Base-by-base conservation (phyloP, 1,140 invertebrate species). In the Zaprionus capensis region DNA sequence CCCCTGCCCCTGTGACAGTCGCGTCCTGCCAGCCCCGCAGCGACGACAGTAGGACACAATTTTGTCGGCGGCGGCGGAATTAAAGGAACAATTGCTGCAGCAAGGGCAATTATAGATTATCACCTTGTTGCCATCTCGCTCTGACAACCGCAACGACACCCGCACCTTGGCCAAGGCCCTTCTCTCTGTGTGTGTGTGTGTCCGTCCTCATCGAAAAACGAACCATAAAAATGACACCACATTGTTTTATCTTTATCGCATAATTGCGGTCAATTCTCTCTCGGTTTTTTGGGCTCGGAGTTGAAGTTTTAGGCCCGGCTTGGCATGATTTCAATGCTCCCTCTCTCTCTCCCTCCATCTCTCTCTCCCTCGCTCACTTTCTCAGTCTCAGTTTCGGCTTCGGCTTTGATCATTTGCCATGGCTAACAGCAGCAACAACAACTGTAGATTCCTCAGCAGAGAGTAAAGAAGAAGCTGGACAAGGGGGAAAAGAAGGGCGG, bases 241-340 rank as follows among this genome's bases (percentile, higher is more conserved):
- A 88, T 88, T 88, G 85, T 88, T 90, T 88, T 88, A 88, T 88
- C 85, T 88, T 90, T 79, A 88, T 90, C 85, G 84, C 84, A 90
- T 88, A 88, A 90, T 88, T 88, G 84, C 84, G 84, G 84, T 88
- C 80, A 87, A 88, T 83, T 80, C 84, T 70, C 80, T 69, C 20
- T 34, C 31, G 9, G 53, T 20, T 36, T 51, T 67, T 61, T 56
- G 51, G 55, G 22, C 36, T n/a, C 31, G 17, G 49, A 41, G 36
- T 57, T 66, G 34, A 7, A 7, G 41, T 46, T 46, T 46, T 22
- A 22, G 62, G 34, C 65, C 36, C 58, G 71, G 55, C 63, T 78
- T 53, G 75, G 46, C 62, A 36, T 46, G 62, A 58, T 55, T 76
- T 66, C 24, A 5, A 41, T 41, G 38, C 28, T 56, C 26, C 61